Percentiles rank a stretch among this genome's conserved stretches.
Conservation (phyloP, 1,140 invertebrate genomes). For the Capitella teleta region DNA sequence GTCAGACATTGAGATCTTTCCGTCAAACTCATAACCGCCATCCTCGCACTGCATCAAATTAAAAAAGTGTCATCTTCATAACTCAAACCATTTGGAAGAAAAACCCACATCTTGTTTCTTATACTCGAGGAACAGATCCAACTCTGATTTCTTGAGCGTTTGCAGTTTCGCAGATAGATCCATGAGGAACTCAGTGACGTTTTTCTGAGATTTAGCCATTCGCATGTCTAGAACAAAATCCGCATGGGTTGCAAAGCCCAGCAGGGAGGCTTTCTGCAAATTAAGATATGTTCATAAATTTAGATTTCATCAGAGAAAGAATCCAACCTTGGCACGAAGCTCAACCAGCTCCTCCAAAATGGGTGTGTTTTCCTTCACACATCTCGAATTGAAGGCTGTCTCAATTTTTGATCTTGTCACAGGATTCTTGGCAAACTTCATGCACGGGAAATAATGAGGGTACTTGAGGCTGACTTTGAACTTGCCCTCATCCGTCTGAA, state of each 20-base stretch:
- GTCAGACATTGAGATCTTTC: slow-evolving; percentile 46
- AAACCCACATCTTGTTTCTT: slow-evolving; percentile 44
- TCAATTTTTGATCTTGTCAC: slow-evolving; percentile 42
- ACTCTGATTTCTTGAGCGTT: slow-evolving; percentile 42
- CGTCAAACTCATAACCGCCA: slow-evolving; percentile 40
- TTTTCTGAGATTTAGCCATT: slow-evolving; percentile 47
- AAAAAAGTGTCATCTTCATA: not conserved
- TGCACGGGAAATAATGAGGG: slow-evolving; percentile 48
- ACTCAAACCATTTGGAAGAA: not conserved
- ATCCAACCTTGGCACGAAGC: slow-evolving; percentile 40
- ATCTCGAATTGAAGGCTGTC: slow-evolving; percentile 44
- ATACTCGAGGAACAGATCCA: slow-evolving; percentile 39
- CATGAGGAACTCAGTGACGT: slow-evolving; percentile 42
- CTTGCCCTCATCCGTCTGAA: slow-evolving; percentile 41
- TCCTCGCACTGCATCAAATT: slow-evolving; percentile 40
- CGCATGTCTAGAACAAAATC: slow-evolving; percentile 45
- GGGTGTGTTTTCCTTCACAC: slow-evolving; percentile 43
- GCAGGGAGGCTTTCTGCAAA: slow-evolving; percentile 40
- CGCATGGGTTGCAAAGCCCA: slow-evolving; percentile 46
- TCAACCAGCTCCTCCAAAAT: slow-evolving; percentile 47
- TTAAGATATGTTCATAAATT: not conserved
- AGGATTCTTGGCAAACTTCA: slow-evolving; percentile 44
- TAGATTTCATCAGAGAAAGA: not conserved
- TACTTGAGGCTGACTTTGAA: slow-evolving; percentile 46
- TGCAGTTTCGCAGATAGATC: slow-evolving; percentile 44